Base-by-base conservation (phyloP, 2,888 invertebrate genomes). In the Caenorhabditis parvicauda region DNA sequence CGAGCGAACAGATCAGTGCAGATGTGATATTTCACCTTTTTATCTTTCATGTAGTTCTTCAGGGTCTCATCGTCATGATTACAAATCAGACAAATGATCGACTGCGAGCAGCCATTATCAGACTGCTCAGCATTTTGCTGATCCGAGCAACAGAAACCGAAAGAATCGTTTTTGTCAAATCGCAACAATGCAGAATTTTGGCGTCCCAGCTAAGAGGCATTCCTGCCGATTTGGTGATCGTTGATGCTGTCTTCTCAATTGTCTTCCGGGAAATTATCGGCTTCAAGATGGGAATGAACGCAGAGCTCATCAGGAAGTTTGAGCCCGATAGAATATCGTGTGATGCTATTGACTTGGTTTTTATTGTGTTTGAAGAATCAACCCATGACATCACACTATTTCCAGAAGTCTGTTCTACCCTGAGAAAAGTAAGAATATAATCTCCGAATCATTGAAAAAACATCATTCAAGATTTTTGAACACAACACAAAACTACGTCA, bases 171-270 rank as follows among this genome's bases (percentile, higher is more conserved):
- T 28, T 21, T 35, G 51, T 14, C 45, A 57, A 38, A 57, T 57
- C 49, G 28, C 48, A 32, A 54, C 58, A 58, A 41, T 29, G 79
- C 51, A 49, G 67, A 2, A 60, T 81, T 41, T 58, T 81, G 22
- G 72, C 78, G 9, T 72, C 72, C 6, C 78, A 81, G 54, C 49
- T 81, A 14, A 49, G 64, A 27, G 59, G 60, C 14, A 54, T 64
- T 24, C 60, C 57, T 3, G 52, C 74, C 6, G 68, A 69, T 27
- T 45, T 56, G 35, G 48, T 47, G 21, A 68, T 75, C 9, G 71
- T 70, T 17, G 75, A 79, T 43, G 64, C 74, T 1, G 46, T 78
- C 1, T 79, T 79, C 45, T 73, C 75, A 3, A 68, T 79, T 27
- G 48, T 77, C 24, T 72, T 73, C 50, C 69, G 74, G 7, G 77